Evolutionary conservation across 2,888 invertebrate species (phyloP).

Genomic region (Lasioglossum lativentre): DNA sequence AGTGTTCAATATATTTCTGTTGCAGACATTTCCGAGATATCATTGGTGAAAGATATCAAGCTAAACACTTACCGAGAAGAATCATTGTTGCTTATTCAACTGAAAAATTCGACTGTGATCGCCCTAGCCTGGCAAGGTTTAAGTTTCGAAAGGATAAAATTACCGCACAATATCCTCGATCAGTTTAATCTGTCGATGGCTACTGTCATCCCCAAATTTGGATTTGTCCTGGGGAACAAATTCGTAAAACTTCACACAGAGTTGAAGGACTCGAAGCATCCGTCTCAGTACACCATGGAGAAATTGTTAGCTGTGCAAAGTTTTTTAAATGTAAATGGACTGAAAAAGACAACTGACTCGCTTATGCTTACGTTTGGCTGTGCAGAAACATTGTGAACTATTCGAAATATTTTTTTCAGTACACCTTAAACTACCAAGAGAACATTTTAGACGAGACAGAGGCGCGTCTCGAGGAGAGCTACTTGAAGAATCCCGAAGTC

Average conservation of each 20-base stretch:
- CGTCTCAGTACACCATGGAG: conserved; percentile 77
- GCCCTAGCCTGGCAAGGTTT: conserved; percentile 75
- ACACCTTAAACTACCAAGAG: conserved; percentile 72
- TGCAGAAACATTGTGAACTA: not conserved
- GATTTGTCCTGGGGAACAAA: conserved; percentile 72
- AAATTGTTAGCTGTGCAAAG: conserved; percentile 75
- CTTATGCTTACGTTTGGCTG: no score
- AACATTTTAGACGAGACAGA: conserved; percentile 69
- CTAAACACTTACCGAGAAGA: conserved; percentile 84
- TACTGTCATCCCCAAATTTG: conserved; percentile 74
- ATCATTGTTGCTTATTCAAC: conserved; percentile 84
- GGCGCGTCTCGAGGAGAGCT: conserved; percentile 60
- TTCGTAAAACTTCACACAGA: conserved; percentile 75
- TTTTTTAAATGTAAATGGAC: conserved; percentile 78
- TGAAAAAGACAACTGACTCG: not conserved
- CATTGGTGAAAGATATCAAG: conserved; percentile 77
- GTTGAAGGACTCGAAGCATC: conserved; percentile 76
- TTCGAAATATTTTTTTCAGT: conserved; percentile 55
- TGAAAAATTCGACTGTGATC: conserved; percentile 71
- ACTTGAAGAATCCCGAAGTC: conserved; percentile 64
- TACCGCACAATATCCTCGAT: conserved; percentile 65
- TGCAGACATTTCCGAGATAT: conserved; percentile 71
- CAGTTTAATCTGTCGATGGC: conserved; percentile 71
- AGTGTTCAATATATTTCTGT: not conserved
- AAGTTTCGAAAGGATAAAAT: conserved; percentile 63